Conservation (phyloP, 92 coral and sea anemone species). For the Nematostella vectensis region DNA sequence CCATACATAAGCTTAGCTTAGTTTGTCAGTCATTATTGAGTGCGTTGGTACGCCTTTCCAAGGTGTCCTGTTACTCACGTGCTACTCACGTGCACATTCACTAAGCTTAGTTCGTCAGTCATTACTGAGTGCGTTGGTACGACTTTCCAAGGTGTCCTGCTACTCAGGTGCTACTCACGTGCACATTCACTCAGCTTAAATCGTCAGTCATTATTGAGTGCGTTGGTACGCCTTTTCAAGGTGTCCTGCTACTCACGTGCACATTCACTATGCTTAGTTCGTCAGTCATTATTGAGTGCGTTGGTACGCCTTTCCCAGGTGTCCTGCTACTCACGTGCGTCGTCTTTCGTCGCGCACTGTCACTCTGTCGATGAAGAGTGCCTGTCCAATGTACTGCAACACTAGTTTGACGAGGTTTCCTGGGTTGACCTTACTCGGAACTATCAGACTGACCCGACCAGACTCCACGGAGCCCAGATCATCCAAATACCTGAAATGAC, state of each 20-base stretch:
- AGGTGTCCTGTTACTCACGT: constrained; percentile 29
- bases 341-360: constrained; percentile 17
- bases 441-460: constrained; percentile 16
- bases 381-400: constrained; percentile 11
- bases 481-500: not conserved
- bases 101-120: too few species aligned
- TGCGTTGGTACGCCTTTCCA: too few species aligned
- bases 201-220: too few species aligned
- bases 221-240: too few species aligned
- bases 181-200: too few species aligned
- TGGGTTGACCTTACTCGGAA: constrained; percentile 9
- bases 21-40: too few species aligned
- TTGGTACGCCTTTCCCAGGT: not conserved
- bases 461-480: constrained; percentile 1
- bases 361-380: constrained; percentile 11
- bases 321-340: constrained; percentile 13
- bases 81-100: too few species aligned
- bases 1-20: too few species aligned
- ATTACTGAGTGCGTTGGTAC: not conserved
- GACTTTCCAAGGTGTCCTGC: not conserved
- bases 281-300: not conserved
- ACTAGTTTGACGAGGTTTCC: constrained; percentile 5
- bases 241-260: too few species aligned
- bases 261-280: too few species aligned
- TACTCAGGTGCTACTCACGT: constrained; percentile 27